Conservation (phyloP, 2,113 vertebrate genomes). For the zebrafish (Danio rerio) region GRCz12tu NC_133179.1:610501-611000, state of each 20-base stretch:
- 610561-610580: no score
- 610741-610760: neutral
- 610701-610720: neutral
- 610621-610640: neutral
- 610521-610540: no score
- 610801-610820: neutral
- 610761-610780: neutral
- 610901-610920: neutral
- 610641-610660: neutral
- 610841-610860: neutral
- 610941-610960: slow-evolving; percentile 70
- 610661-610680: neutral
- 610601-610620: neutral
- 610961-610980: slow-evolving; percentile 83
- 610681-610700: neutral
- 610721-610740: neutral
- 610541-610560: no score
- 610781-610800: neutral
- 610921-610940: slow-evolving; percentile 44
- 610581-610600: no score
- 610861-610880: neutral
- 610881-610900: neutral
- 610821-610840: slow-evolving; percentile 13
- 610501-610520: no score
- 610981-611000: slow-evolving; percentile 65